Evolutionary conservation across 2,888 invertebrate genomes (phyloP).

Genomic region (Lissocephala sabroskyi): DNA sequence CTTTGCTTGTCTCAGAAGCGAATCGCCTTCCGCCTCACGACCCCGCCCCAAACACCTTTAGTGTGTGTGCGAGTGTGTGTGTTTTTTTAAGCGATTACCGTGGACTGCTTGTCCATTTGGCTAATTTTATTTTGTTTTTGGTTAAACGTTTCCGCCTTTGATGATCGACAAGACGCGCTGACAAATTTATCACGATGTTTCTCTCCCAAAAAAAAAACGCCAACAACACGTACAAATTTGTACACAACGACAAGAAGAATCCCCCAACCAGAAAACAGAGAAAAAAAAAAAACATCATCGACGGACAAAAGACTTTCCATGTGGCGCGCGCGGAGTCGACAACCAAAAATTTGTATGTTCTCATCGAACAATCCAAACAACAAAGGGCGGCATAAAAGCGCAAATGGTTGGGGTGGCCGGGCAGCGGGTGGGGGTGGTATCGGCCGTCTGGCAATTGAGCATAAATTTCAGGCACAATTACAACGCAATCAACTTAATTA

Average conservation of each 20-base stretch:
- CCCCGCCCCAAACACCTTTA: too few relatives aligned
- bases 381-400: conserved; percentile 9
- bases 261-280: too few relatives aligned
- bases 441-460: conserved; percentile 45
- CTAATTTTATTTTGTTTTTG: conserved; percentile 9
- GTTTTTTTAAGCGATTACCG: conserved; percentile 4
- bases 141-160: conserved; percentile 54
- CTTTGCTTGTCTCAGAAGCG: too few relatives aligned
- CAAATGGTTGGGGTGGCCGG: background rate
- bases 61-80: conserved; percentile 29
- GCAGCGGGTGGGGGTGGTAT: background rate
- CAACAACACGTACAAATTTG: too few relatives aligned
- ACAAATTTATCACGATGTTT: conserved; percentile 18
- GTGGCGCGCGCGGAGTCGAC: too few relatives aligned
- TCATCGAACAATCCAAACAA: too few relatives aligned
- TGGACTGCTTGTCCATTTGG: conserved; percentile 30
- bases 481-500: conserved; percentile 57
- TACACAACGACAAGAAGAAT: too few relatives aligned
- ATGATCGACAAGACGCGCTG: conserved; percentile 16
- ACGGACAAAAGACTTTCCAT: too few relatives aligned
- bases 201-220: background rate
- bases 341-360: too few relatives aligned
- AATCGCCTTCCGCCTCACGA: too few relatives aligned
- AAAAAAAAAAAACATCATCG: too few relatives aligned
- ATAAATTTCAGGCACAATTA: conserved; percentile 56